Base-by-base conservation (phyloP, 1,140 invertebrate genomes). In the Apocrypta bakeri region DNA sequence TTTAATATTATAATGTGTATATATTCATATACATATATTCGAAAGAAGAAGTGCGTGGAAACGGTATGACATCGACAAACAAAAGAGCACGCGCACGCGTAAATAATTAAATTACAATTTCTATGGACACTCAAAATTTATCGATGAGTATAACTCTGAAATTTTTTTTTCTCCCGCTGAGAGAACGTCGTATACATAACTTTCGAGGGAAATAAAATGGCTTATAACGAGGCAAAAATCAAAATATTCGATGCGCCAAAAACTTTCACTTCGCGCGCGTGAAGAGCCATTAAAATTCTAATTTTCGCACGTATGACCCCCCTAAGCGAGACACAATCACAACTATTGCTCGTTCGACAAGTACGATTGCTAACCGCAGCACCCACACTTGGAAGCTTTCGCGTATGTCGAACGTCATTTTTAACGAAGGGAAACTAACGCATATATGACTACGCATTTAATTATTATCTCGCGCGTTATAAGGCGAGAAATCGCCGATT, bases 311-410 rank as follows among this genome's bases (percentile, higher is more conserved):
- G 9, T 17, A 11, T 56, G 2, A 31, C 11, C 42, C 21, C 7
- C 33, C 2, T 24, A 33, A 75, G 29, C n/a, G n/a, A n/a, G n/a
- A n/a, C n/a, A 76, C 31, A 76, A 76, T 76, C 31, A 17, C 56
- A 76, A 76, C 11, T 63, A 63, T 75, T 29, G 14, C 42, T 6
- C 17, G 9, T 17, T 12, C 9, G 29, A 33, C n/a, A n/a, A n/a
- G n/a, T n/a, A n/a, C n/a, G n/a, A n/a, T n/a, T n/a, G n/a, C n/a
- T n/a, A n/a, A n/a, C n/a, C n/a, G n/a, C n/a, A n/a, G n/a, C 76
- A 48, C 76, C 76, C 63, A 78, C 63, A 29, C 76, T 11, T 31
- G n/a, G 2, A 77, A 40, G 37, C 48, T 77, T 40, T 66, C 75
- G 24, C 75, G 2, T 42, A 12, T 48, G 42, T 48, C 42, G 42